phyloP scores from a whole-genome alignment of 2,888 invertebrate genomes.

The Lepetodrilus schrolli region DNA sequence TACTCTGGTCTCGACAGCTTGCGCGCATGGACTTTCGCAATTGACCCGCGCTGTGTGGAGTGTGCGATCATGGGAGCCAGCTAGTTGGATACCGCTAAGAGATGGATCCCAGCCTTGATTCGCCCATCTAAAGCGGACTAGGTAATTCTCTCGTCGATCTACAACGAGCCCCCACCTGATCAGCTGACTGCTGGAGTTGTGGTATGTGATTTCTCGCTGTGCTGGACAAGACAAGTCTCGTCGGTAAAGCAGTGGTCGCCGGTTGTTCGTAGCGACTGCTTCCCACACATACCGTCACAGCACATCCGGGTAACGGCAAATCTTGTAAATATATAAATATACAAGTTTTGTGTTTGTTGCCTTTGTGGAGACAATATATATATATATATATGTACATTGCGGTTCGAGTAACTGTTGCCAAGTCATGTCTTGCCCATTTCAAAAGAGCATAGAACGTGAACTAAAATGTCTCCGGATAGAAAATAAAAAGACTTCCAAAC shows the following conservation, averaged over 20 bases:
- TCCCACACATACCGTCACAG: background rate
- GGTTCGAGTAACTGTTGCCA: background rate
- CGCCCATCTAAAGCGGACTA: too few species aligned
- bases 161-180: too few species aligned
- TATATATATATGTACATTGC: background rate
- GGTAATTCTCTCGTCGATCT: too few species aligned
- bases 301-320: too few species aligned
- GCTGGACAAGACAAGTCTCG: too few species aligned
- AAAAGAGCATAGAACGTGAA: background rate
- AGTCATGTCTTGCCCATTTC: background rate
- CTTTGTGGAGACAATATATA: background rate
- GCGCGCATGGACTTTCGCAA: slow-evolving; percentile 1
- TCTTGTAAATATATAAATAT: background rate
- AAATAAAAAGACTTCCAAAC: too few species aligned
- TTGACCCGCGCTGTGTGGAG: background rate
- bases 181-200: too few species aligned
- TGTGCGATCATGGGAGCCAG: background rate
- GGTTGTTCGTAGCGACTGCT: too few species aligned
- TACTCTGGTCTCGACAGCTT: background rate
- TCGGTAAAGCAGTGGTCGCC: too few species aligned
- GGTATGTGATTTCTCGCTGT: too few species aligned
- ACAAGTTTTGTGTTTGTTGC: background rate
- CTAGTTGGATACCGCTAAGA: background rate
- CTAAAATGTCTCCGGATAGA: background rate
- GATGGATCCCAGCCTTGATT: too few species aligned